Evolutionary conservation across 2,888 invertebrate genomes (phyloP).

Genomic region (Theretra japonica): DNA sequence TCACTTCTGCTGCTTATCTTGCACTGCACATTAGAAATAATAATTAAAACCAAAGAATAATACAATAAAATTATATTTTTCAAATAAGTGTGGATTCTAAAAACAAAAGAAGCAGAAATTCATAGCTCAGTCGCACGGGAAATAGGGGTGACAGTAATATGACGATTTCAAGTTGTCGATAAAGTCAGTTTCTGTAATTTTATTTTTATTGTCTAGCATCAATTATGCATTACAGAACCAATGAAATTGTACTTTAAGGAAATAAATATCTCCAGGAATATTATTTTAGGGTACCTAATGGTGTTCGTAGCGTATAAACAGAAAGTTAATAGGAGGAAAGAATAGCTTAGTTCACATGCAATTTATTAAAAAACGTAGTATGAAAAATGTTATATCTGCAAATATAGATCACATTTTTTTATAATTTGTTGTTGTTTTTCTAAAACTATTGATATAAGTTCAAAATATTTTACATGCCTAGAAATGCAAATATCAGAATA

Average conservation of each 20-base stretch:
- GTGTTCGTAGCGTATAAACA: too few species aligned
- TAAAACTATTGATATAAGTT: too few species aligned
- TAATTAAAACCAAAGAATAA: constrained; percentile 17
- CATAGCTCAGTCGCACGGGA: constrained; percentile 40
- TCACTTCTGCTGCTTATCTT: constrained; percentile 28
- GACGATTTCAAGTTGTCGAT: background rate
- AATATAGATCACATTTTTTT: too few species aligned
- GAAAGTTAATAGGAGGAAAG: too few species aligned
- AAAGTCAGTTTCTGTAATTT: background rate
- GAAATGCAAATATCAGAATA: too few species aligned
- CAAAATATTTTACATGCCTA: too few species aligned
- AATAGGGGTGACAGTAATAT: constrained; percentile 10
- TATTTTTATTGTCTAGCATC: background rate
- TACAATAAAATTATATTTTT: constrained; percentile 28
- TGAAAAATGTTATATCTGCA: too few species aligned
- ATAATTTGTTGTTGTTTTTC: too few species aligned
- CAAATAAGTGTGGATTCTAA: constrained; percentile 34
- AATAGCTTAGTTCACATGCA: too few species aligned
- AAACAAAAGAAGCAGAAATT: constrained; percentile 55
- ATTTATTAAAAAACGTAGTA: too few species aligned
- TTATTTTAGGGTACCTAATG: background rate
- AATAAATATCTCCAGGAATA: background rate
- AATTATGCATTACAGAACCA: background rate
- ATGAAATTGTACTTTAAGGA: background rate
- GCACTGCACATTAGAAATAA: constrained; percentile 30